Percentiles rank a stretch among this genome's conserved stretches.
Evolutionary conservation across 2,888 invertebrate genomes (phyloP).

Genomic region (Platycheirus albimanus): DNA sequence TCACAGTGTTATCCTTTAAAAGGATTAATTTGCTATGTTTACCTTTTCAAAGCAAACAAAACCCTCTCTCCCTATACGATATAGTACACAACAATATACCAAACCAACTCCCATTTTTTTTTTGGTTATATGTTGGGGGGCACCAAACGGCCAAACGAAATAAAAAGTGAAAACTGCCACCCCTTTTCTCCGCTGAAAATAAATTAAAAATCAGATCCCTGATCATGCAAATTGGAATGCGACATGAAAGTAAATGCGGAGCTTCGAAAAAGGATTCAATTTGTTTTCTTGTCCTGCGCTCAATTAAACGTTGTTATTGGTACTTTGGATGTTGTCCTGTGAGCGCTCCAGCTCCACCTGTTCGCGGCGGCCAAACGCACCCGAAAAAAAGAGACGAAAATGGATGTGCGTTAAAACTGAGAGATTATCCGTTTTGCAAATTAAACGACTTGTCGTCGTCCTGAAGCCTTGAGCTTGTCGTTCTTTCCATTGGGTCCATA

Average conservation of each 20-base stretch:
- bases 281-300: slow-evolving; percentile 70
- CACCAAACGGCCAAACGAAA: neutral
- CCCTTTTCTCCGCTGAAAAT: neutral
- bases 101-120: neutral
- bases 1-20: slow-evolving; percentile 66
- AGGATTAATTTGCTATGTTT: slow-evolving; percentile 72
- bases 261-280: slow-evolving; percentile 67
- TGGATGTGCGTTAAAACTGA: slow-evolving; percentile 63
- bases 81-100: too few species aligned
- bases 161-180: slow-evolving; percentile 7
- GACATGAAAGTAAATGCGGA: slow-evolving; percentile 69
- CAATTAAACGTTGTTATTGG: slow-evolving; percentile 69
- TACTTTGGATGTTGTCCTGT: slow-evolving; percentile 15
- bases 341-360: slow-evolving; percentile 44
- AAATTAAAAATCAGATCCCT: slow-evolving; percentile 66
- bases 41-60: slow-evolving; percentile 27
- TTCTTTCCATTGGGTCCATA: slow-evolving; percentile 19
- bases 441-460: slow-evolving; percentile 69
- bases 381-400: slow-evolving; percentile 31
- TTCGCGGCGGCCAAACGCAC: slow-evolving; percentile 37
- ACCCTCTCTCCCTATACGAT: too few species aligned
- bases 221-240: slow-evolving; percentile 70
- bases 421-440: slow-evolving; percentile 68
- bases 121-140: neutral
- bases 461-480: slow-evolving; percentile 16